phyloP scores from a whole-genome alignment of 2,888 invertebrate genomes.

The Meganola albula region DNA sequence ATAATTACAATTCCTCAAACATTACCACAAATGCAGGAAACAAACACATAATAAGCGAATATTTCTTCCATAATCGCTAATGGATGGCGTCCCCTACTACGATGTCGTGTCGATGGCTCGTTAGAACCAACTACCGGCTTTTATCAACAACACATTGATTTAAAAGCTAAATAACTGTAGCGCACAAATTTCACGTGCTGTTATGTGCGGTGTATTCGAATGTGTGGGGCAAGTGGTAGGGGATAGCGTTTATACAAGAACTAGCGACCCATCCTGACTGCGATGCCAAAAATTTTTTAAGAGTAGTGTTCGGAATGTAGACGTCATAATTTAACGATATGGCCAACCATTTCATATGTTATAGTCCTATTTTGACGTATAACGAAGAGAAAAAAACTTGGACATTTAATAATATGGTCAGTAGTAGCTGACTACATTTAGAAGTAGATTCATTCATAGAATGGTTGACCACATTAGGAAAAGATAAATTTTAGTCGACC shows the following conservation, averaged over 20 bases:
- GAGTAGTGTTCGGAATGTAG: no score
- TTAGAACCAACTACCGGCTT: conserved; percentile 31
- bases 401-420: no score
- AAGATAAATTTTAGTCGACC: no score
- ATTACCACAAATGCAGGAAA: conserved; percentile 8
- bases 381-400: no score
- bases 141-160: conserved; percentile 56
- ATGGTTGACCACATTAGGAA: no score
- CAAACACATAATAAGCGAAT: conserved; percentile 11
- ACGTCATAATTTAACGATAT: no score
- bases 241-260: conserved; percentile 8
- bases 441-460: no score
- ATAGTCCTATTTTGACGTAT: no score
- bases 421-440: no score
- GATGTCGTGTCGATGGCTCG: conserved; percentile 34
- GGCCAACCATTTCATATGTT: no score
- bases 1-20: neutral
- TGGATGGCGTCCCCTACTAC: conserved; percentile 5
- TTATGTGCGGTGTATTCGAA: conserved; percentile 23
- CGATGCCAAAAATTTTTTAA: no score
- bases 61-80: conserved; percentile 14
- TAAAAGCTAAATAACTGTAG: conserved; percentile 38
- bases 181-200: conserved; percentile 37
- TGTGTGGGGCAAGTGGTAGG: conserved; percentile 9
- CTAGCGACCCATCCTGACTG: no score